Percentiles rank a stretch among this genome's conserved stretches.
Evolutionary conservation across 2,888 invertebrate species (phyloP).

Genomic region (Willowsia nigromaculata): DNA sequence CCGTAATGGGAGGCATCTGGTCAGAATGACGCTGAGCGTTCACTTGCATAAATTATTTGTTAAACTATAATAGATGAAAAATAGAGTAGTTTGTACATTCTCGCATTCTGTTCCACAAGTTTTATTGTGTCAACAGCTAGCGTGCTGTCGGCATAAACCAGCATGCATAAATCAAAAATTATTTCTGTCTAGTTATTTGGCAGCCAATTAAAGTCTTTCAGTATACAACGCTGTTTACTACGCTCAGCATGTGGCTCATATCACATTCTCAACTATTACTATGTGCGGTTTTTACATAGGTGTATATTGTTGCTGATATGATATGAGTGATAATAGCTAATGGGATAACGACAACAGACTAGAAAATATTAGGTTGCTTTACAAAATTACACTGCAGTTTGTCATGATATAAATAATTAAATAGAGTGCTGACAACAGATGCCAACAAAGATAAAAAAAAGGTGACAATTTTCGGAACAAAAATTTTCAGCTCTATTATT

Average conservation of each 20-base stretch:
- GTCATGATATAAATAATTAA: no score
- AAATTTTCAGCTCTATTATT: no score
- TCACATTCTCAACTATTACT: not conserved
- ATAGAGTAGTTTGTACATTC: not conserved
- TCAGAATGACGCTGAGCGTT: not conserved
- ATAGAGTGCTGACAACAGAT: no score
- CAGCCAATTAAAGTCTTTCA: not conserved
- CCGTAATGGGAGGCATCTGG: constrained; percentile 40
- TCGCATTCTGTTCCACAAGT: not conserved
- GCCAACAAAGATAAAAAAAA: no score
- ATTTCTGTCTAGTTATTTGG: constrained; percentile 8
- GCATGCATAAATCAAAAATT: not conserved
- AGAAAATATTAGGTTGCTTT: no score
- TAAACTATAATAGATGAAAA: not conserved
- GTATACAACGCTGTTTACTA: not conserved
- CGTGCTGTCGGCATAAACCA: constrained; percentile 26
- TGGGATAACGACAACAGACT: no score
- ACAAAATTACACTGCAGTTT: no score
- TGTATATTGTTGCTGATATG: no score
- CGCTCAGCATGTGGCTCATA: constrained; percentile 17
- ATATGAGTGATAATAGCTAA: no score
- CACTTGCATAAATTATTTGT: constrained; percentile 24
- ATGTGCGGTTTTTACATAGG: constrained; percentile 8
- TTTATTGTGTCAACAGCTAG: constrained; percentile 22
- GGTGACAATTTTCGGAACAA: no score